These are phyloP conservation scores for Pammene aurita DNA, from an alignment of 2,888 invertebrate species.

Conservation along the genomic window DNA sequence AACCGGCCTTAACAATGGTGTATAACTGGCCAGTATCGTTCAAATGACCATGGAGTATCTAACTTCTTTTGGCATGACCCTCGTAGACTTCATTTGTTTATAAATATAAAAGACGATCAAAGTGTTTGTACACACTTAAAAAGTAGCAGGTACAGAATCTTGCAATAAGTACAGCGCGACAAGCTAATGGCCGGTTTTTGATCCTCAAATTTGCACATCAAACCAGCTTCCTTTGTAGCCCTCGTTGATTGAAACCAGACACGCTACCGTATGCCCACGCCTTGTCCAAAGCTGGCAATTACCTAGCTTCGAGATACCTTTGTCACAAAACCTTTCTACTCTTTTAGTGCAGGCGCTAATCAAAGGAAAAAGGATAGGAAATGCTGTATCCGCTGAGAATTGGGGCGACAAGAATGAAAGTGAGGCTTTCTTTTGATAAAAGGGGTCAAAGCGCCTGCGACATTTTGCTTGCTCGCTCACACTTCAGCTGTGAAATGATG, in stretches of 20 bases:
- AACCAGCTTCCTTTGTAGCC: not conserved
- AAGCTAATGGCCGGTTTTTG: not conserved
- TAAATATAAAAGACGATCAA: no score
- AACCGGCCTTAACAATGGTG: no score
- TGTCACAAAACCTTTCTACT: constrained; percentile 13
- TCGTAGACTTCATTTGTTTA: no score
- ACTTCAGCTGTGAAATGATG: not conserved
- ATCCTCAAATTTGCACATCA: not conserved
- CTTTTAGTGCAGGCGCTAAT: constrained; percentile 18
- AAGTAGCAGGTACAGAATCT: no score
- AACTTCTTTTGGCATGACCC: no score
- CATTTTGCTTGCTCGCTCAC: not conserved
- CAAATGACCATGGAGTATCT: no score
- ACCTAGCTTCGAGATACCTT: constrained; percentile 17
- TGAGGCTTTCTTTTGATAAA: constrained; percentile 14
- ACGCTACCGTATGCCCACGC: not conserved
- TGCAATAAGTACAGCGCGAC: no score
- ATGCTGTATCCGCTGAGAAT: constrained; percentile 12
- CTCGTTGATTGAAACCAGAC: constrained; percentile 1
- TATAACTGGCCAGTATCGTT: no score
- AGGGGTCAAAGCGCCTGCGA: constrained; percentile 8
- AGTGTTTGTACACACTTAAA: no score
- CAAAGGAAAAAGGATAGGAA: constrained; percentile 16
- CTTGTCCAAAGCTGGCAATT: not conserved
- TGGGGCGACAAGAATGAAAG: constrained; percentile 18